Base-by-base conservation (phyloP, 2,888 invertebrate genomes). In the Candidula unifasciata region DNA sequence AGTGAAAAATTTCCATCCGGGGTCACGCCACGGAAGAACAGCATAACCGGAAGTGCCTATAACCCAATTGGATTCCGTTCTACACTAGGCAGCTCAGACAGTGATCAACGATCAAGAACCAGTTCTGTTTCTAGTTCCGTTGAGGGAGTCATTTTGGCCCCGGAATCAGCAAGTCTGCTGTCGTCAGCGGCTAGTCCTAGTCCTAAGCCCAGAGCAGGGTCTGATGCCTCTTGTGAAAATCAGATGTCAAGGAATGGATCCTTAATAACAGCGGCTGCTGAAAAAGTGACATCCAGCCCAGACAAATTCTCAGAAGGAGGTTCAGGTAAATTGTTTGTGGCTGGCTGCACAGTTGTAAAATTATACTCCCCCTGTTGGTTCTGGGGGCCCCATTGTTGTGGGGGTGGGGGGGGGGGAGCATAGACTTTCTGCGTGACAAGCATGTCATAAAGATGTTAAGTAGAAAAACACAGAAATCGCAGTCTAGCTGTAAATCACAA, bases 1-100 rank as follows among this genome's bases (percentile, higher is more conserved):
- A 57, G 54, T 18, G 83, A 83, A 8, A 83, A 79, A 44, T 18
- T 27, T 68, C 44, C 60, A 16, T 60, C 78, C 30, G 24, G 52
- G 33, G n/a, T 37, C 57, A 68, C 35, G 54, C 79, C 80, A 0
- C 77, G 87, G 2, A 82, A 80, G n/a, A 76, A 80, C 64, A 87
- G 87, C 77, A 84, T 87, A 35, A 74, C 84, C 24, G 84, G 87
- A 66, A 87, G 87, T 73, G 87, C 87, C 10, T 87, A 87, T 30
- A 74, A 82, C 52, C 87, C 85, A 24, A 85, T 85, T 24, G 87
- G 80, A 2, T 87, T 86, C 68, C 77, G 83, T 57, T 68, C 83
- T 60, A 18, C 83, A 16, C 21, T 83, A 27, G 79, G 71, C 60
- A 71, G 79, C 60, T 66, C 83, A 21, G 83, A 83, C 30, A 69